Conservation (phyloP, 2,888 invertebrate species). For the Electrophaes corylata region DNA sequence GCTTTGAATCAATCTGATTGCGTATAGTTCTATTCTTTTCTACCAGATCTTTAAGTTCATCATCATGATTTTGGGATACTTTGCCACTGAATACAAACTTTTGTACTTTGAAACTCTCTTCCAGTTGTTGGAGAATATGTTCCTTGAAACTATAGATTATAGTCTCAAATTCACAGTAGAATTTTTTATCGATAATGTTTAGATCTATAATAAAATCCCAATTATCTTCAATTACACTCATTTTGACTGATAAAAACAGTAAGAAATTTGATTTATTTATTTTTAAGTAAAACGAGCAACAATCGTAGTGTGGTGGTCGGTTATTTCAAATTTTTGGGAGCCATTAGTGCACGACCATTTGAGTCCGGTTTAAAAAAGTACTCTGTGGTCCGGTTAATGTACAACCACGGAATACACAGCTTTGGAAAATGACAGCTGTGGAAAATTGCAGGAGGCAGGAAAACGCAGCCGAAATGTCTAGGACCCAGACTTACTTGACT, state of each 20-base stretch:
- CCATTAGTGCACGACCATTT: too few species aligned
- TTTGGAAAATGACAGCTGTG: too few species aligned
- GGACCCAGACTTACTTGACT: too few species aligned
- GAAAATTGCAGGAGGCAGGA: too few species aligned
- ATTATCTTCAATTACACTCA: constrained; percentile 59
- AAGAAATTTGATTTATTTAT: too few species aligned
- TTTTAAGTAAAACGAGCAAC: too few species aligned
- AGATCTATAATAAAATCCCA: constrained; percentile 54
- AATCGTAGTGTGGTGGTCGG: too few species aligned
- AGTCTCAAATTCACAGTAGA: constrained; percentile 49
- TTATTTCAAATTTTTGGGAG: too few species aligned
- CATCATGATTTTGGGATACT: constrained; percentile 52
- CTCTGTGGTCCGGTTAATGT: not conserved
- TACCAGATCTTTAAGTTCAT: constrained; percentile 56
- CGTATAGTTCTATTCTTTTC: constrained; percentile 65
- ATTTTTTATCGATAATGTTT: constrained; percentile 45
- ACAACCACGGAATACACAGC: not conserved
- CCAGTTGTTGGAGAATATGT: constrained; percentile 48
- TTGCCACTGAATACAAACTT: constrained; percentile 45
- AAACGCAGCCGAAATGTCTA: too few species aligned
- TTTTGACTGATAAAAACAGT: too few species aligned
- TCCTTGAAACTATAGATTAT: constrained; percentile 47
- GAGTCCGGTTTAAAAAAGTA: too few species aligned
- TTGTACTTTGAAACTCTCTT: constrained; percentile 53
- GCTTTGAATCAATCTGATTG: constrained; percentile 59